Conservation (phyloP, 2,113 vertebrate species). For the Litocranius walleri region DNA sequence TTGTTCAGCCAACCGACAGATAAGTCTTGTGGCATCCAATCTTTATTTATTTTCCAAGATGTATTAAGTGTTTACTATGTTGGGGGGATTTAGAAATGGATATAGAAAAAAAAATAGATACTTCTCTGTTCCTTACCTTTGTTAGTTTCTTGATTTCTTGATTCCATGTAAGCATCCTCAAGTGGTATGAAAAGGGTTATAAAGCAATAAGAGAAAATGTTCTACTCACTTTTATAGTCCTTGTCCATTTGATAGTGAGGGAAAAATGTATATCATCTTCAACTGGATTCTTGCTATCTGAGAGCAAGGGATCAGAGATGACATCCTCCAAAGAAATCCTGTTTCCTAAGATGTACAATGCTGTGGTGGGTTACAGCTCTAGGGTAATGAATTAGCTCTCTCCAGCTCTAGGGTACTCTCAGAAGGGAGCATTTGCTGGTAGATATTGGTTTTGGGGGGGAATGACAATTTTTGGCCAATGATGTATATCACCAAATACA, state of each 20-base stretch:
- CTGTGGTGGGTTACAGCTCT: not conserved
- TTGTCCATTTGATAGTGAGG: not conserved
- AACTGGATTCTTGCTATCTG: not conserved
- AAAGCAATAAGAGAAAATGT: not conserved
- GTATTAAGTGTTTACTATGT: not conserved
- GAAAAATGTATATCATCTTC: not conserved
- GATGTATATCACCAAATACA: not conserved
- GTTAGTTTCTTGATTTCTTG: not conserved
- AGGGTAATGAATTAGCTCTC: not conserved
- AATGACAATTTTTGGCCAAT: not conserved
- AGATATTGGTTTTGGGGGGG: not conserved
- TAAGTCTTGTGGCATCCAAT: not conserved
- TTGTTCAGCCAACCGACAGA: not conserved
- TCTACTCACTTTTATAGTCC: not conserved
- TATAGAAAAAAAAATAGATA: not conserved
- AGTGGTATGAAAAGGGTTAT: not conserved
- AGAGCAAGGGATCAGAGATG: not conserved
- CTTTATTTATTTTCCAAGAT: slow-evolving; percentile 26
- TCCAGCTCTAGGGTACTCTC: not conserved
- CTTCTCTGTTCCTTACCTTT: not conserved
- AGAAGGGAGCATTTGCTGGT: not conserved
- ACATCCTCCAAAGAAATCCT: not conserved
- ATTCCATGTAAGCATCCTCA: not conserved
- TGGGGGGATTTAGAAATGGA: not conserved
- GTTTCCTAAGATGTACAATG: not conserved